Percentiles rank a stretch among this genome's conserved stretches.
phyloP scores from a whole-genome alignment of 2,888 invertebrate genomes.

The Artemia sp. region DNA sequence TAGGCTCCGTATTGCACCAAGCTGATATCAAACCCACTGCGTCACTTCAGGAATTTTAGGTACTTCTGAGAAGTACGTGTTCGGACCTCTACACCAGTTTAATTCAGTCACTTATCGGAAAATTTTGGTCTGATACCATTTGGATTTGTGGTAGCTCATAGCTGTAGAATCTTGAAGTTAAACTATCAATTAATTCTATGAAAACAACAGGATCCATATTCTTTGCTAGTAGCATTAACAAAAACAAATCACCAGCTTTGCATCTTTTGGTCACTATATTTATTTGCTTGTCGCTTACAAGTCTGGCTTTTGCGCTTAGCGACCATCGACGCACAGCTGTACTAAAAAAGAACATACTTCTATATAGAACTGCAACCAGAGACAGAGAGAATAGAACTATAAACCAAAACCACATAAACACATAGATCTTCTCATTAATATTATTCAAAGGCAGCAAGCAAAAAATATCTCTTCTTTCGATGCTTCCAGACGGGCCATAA shows the following conservation, averaged over 20 bases:
- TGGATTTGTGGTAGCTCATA: no score
- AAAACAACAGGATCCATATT: constrained; percentile 26
- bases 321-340: constrained; percentile 31
- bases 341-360: constrained; percentile 24
- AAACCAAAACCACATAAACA: constrained; percentile 27
- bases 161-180: constrained; percentile 15
- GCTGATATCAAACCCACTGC: no score
- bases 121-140: no score
- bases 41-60: no score
- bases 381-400: constrained; percentile 18
- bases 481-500: constrained; percentile 32
- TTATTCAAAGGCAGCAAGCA: constrained; percentile 30
- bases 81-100: no score
- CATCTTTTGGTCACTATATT: constrained; percentile 21
- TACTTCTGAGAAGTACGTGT: no score
- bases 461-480: constrained; percentile 29
- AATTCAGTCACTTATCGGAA: no score
- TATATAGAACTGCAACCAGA: constrained; percentile 24
- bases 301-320: constrained; percentile 34
- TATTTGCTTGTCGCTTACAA: constrained; percentile 20
- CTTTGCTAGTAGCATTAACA: constrained; percentile 24
- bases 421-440: constrained; percentile 29
- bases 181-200: constrained; percentile 23
- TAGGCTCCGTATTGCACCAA: no score
- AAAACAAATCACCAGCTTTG: constrained; percentile 26